Conservation (phyloP, 2,113 vertebrate species). For the Fukomys damarensis region DNA sequence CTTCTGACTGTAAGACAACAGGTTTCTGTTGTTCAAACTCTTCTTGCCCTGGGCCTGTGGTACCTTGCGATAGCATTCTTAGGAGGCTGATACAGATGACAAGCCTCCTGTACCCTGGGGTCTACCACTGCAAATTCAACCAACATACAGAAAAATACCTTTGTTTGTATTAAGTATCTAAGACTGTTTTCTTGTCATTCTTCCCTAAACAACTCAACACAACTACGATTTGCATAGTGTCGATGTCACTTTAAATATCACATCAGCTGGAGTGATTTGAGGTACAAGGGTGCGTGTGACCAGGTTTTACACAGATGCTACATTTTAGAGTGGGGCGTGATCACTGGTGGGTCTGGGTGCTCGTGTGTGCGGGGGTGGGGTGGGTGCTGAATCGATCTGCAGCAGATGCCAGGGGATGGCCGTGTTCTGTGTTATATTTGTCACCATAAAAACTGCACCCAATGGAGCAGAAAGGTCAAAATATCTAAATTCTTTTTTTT, state of each 20-base stretch:
- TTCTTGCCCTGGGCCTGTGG: background rate
- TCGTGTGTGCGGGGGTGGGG: too few species aligned
- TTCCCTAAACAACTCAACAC: background rate
- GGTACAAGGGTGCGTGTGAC: background rate
- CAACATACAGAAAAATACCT: background rate
- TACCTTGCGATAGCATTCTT: too few species aligned
- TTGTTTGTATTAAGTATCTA: background rate
- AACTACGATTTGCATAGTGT: background rate
- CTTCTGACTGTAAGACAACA: background rate
- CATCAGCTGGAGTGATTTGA: background rate
- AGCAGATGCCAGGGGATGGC: background rate
- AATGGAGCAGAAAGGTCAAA: background rate
- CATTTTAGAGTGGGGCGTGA: background rate
- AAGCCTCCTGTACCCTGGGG: background rate
- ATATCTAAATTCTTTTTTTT: background rate
- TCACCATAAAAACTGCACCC: background rate
- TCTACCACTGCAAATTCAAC: background rate
- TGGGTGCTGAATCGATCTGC: background rate
- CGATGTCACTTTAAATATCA: accelerated
- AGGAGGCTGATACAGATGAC: background rate
- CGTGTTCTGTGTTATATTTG: background rate
- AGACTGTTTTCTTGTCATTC: background rate
- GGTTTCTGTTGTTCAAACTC: background rate
- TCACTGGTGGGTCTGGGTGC: background rate
- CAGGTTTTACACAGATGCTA: background rate